phyloP scores from a whole-genome alignment of 2,113 vertebrate genomes.

The Bos indicus region DNA sequence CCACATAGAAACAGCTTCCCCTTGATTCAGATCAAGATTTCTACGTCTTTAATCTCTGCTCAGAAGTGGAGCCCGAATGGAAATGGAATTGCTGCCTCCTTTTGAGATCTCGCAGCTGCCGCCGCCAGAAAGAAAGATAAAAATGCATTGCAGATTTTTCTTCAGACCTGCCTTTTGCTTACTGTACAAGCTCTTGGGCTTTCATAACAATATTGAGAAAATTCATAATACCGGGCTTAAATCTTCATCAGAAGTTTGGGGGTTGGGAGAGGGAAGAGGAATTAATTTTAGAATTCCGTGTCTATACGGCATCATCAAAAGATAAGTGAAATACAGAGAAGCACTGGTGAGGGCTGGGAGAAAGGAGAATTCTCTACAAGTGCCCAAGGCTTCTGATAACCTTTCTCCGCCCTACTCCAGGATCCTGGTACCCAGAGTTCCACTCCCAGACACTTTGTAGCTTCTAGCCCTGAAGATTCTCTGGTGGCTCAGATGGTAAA shows the following conservation, averaged over 20 bases:
- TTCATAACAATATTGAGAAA: neutral
- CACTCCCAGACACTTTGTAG: neutral
- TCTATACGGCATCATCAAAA: neutral
- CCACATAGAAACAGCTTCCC: neutral
- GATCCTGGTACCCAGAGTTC: neutral
- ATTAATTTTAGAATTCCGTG: neutral
- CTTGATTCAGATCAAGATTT: neutral
- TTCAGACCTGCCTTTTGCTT: neutral
- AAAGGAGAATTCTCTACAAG: neutral
- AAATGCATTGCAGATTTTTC: neutral
- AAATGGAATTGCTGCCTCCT: neutral
- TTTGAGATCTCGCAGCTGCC: neutral
- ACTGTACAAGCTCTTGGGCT: neutral
- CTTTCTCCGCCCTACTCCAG: fast-evolving
- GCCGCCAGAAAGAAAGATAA: neutral
- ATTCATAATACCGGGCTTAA: neutral
- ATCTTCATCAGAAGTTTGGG: neutral
- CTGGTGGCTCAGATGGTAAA: neutral
- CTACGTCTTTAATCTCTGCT: neutral
- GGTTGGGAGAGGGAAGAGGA: neutral
- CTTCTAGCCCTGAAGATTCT: neutral
- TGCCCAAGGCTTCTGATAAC: neutral
- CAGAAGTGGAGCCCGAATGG: neutral
- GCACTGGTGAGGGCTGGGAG: fast-evolving
- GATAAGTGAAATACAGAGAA: neutral